Evolutionary conservation across 2,797 vertebrate species (phyloP).

Genomic region (Xyrichtys novacula): DNA sequence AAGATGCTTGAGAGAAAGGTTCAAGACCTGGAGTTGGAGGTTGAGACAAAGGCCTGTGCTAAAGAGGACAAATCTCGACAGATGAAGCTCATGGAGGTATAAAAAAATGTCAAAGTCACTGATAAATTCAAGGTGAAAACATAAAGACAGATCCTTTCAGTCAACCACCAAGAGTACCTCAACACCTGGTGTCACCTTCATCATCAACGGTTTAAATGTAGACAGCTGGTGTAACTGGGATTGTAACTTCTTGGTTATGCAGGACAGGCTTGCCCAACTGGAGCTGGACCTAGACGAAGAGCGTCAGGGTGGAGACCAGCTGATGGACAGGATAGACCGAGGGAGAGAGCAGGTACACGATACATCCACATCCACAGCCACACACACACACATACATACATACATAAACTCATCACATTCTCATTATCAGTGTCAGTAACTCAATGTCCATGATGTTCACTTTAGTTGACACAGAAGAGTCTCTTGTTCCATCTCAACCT

Average conservation of each 20-base stretch:
- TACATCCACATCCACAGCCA: constrained; percentile 6
- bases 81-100: constrained; percentile 93
- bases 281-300: constrained; percentile 97
- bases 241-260: constrained; percentile 38
- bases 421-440: constrained; percentile 54
- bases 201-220: too few species aligned
- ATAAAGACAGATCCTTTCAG: neutral
- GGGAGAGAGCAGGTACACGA: constrained; percentile 93
- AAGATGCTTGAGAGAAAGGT: constrained; percentile 88
- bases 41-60: constrained; percentile 84
- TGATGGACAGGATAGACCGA: constrained; percentile 92
- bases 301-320: constrained; percentile 90
- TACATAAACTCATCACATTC: constrained; percentile 21
- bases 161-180: neutral
- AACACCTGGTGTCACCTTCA: neutral
- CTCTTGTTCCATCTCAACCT: constrained; percentile 60
- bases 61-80: constrained; percentile 91
- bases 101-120: neutral
- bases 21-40: constrained; percentile 88
- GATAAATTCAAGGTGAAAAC: neutral
- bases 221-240: neutral
- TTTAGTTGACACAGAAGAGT: constrained; percentile 46
- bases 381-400: constrained; percentile 6
- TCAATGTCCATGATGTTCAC: constrained; percentile 41
- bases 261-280: constrained; percentile 92